phyloP scores from a whole-genome alignment of 2,113 vertebrate species.

The Charadrius vociferus region DNA sequence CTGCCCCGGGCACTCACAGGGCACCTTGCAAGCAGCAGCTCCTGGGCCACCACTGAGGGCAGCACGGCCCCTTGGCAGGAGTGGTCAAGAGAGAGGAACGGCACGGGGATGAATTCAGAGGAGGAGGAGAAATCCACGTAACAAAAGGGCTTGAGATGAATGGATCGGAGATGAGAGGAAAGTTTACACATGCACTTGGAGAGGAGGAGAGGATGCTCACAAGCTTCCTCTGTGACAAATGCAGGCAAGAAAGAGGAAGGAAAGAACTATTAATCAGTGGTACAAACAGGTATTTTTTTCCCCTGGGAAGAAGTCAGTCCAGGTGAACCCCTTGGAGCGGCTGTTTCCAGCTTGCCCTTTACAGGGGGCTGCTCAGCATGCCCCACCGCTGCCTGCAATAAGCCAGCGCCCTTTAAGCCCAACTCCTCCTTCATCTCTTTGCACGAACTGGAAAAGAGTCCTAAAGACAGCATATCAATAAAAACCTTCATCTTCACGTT shows the following conservation, averaged over 20 bases:
- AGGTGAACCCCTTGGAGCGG: background rate
- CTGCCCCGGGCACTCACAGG: background rate
- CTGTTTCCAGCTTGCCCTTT: background rate
- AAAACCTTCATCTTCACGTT: slow-evolving; percentile 30
- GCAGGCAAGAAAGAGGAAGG: background rate
- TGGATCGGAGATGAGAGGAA: background rate
- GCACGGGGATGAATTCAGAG: background rate
- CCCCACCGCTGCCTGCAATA: background rate
- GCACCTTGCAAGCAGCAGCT: background rate
- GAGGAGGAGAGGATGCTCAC: background rate
- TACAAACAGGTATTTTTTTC: background rate
- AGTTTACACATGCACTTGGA: slow-evolving; percentile 24
- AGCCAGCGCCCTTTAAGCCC: background rate
- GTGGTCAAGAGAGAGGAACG: background rate
- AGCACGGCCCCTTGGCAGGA: rapidly evolving
- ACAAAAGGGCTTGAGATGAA: slow-evolving; percentile 5
- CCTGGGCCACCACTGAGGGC: rapidly evolving
- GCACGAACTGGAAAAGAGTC: background rate
- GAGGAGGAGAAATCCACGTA: background rate
- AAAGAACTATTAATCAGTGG: slow-evolving; percentile 36
- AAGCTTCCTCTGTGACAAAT: slow-evolving; percentile 27
- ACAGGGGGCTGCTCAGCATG: background rate
- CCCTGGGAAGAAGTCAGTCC: background rate
- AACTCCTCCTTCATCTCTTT: background rate
- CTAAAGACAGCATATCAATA: background rate